Conservation (phyloP, 2,113 vertebrate species). For the Polypterus bichir region DNA sequence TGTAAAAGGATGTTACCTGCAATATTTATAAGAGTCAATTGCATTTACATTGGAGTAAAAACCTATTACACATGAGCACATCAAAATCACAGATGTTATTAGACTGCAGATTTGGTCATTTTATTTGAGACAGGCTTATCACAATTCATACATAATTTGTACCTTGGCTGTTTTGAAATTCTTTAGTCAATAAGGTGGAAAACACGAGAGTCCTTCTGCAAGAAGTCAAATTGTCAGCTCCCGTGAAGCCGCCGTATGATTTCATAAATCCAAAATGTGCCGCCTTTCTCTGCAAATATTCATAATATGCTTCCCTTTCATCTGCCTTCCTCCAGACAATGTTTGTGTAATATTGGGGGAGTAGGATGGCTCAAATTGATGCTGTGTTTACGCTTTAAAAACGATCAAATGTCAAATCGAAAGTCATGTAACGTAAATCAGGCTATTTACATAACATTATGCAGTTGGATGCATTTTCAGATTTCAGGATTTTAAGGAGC, state of each 20-base stretch:
- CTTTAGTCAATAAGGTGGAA: not conserved
- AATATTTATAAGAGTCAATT: constrained; percentile 2
- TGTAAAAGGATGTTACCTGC: not conserved
- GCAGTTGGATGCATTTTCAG: not conserved
- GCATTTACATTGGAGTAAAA: not conserved
- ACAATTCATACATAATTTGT: not conserved
- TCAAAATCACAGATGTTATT: not conserved
- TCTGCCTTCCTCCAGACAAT: not conserved
- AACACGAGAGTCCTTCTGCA: not conserved
- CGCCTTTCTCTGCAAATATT: not conserved
- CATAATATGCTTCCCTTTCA: not conserved
- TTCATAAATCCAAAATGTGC: too few relatives aligned
- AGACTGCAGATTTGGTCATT: not conserved
- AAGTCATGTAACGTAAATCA: not conserved
- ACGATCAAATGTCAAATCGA: not conserved
- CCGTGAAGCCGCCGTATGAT: too few relatives aligned
- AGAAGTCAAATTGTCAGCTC: not conserved
- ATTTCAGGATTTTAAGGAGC: too few relatives aligned
- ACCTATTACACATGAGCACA: not conserved
- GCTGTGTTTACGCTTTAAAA: not conserved
- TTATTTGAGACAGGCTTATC: not conserved
- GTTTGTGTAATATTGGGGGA: not conserved
- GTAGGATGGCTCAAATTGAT: not conserved
- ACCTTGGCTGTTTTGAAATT: not conserved
- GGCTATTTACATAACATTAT: not conserved